Evolutionary conservation across 2,797 vertebrate species (phyloP).

Genomic region (Todus mexicanus): DNA sequence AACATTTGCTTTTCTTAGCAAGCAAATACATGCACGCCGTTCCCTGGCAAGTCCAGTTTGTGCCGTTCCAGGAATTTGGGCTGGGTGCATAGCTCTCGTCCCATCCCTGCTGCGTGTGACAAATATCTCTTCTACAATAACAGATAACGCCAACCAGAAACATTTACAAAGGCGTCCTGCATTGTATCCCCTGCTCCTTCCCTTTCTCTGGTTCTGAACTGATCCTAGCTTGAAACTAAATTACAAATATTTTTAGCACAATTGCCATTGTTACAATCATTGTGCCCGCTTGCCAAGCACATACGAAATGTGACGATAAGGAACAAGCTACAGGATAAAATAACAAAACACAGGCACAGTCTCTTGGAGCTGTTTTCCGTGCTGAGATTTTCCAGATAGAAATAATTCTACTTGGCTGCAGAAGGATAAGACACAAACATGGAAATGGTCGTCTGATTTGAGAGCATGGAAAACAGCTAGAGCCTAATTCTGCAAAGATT

Average conservation of each 20-base stretch:
- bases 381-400: background rate
- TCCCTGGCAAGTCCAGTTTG: background rate
- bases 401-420: background rate
- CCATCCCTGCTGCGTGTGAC: background rate
- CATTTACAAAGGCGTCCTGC: background rate
- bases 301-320: background rate
- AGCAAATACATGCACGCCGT: background rate
- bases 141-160: background rate
- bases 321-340: background rate
- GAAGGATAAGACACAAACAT: background rate
- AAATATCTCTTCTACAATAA: background rate
- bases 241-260: background rate
- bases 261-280: background rate
- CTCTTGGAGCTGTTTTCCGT: background rate
- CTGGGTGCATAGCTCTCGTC: constrained; percentile 4
- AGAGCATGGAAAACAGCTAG: background rate
- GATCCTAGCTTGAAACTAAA: background rate
- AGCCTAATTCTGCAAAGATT: background rate
- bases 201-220: background rate
- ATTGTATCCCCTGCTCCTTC: background rate
- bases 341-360: background rate
- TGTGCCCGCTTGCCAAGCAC: background rate
- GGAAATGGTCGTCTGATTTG: background rate
- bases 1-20: background rate
- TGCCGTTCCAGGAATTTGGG: constrained; percentile 3